Evolutionary conservation across 2,113 vertebrate species (phyloP), one percentile per base, ranked within the genome.

Genomic region (Sylvietta virens): DNA sequence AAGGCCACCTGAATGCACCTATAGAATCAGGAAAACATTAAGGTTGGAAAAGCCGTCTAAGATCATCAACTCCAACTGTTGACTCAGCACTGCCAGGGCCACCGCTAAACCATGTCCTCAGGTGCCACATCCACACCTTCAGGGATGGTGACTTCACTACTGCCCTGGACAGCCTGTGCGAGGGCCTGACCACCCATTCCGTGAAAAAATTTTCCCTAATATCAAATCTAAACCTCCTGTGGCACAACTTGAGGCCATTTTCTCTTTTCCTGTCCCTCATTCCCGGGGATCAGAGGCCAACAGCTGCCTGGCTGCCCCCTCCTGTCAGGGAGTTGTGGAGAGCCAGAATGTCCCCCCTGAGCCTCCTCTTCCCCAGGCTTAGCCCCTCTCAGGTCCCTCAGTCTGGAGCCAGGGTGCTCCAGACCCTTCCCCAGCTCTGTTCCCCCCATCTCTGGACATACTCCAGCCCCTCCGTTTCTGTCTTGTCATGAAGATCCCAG

Each of bases 281-380:
- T 81, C 18, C 58, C 31, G 13, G 18, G 18, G 31, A 81, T 7
- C 35, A 72, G 35, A 42, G 58, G 37, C 22, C 7, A 7, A 19
- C 5, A 0, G 2, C 35, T 58, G 44, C 30, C 26, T 26, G 4
- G 40, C 21, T 56, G 26, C 2, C 1, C 26, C 13, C 35, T 71
- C 66, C 26, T 37, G 35, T 22, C 33, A 64, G 48, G 19, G 21
- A 35, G 17, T 14, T 71, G 66, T n/a, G 26, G 0, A 48, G 21
- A 48, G 57, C 11, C 21, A 48, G 9, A 80, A 42, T 11, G 9
- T 13, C 11, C 5, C 5, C 20, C 19, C 30, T n/a, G 21, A 71
- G 14, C 11, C 31, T 42, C 57, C 42, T 71, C 48, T 71, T 40
- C 31, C 11, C 26, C 42, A 35, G 6, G 13, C 26, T 48, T 30